Percentiles rank a stretch among this genome's conserved stretches.
Evolutionary conservation across 2,797 vertebrate species (phyloP).

Genomic region (Potorous gilbertii): DNA sequence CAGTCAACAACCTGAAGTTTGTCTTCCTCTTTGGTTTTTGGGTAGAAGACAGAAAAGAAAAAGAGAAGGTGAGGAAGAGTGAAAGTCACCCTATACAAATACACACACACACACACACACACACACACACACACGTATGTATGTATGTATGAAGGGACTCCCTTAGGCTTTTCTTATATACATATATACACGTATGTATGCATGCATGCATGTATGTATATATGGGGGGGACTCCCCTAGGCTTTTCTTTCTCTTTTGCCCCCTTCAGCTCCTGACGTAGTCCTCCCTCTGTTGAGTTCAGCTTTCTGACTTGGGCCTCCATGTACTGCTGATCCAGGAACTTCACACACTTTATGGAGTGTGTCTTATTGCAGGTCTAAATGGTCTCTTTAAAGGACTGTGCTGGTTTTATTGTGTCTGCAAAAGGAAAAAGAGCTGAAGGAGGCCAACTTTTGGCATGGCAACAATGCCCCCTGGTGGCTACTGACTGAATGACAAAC

Average conservation of each 20-base stretch:
- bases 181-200: too few relatives aligned
- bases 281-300: not conserved
- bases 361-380: constrained; percentile 60
- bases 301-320: not conserved
- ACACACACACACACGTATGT: not conserved
- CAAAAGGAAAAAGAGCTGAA: not conserved
- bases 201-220: too few relatives aligned
- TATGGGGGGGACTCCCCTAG: too few relatives aligned
- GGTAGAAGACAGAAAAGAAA: not conserved
- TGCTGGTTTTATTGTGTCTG: constrained; percentile 61
- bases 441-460: accelerated
- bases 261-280: not conserved
- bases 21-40: not conserved
- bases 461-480: constrained; percentile 64
- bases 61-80: not conserved
- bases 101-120: too few relatives aligned
- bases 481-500: not conserved
- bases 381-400: constrained; percentile 44
- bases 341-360: constrained; percentile 54
- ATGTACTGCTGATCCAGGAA: constrained; percentile 22
- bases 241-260: not conserved
- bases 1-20: not conserved
- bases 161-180: too few relatives aligned
- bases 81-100: not conserved
- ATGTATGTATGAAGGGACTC: too few relatives aligned